phyloP scores from a whole-genome alignment of 2,113 vertebrate genomes.

The Amphiprion ocellaris region DNA sequence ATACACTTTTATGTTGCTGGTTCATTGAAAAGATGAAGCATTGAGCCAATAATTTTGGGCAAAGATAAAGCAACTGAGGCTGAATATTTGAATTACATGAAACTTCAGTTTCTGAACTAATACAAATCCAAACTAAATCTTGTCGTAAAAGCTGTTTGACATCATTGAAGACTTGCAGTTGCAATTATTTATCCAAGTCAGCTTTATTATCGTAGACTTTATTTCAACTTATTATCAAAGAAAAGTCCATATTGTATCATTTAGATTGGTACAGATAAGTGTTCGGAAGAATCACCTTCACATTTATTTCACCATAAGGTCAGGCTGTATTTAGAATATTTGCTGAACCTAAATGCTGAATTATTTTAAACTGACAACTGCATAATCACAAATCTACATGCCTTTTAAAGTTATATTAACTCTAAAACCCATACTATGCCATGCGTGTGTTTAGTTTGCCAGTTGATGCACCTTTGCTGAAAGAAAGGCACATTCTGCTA shows the following conservation, averaged over 20 bases:
- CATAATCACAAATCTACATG: too few species aligned
- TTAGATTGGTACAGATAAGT: too few species aligned
- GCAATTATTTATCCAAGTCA: not conserved
- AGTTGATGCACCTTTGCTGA: not conserved
- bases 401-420: not conserved
- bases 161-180: not conserved
- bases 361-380: too few species aligned
- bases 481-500: constrained; percentile 2
- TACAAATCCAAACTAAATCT: not conserved
- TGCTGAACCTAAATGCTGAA: too few species aligned
- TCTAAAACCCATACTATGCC: not conserved
- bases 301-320: too few species aligned
- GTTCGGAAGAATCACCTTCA: too few species aligned
- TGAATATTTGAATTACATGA: not conserved
- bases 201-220: not conserved
- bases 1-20: not conserved
- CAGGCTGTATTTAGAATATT: too few species aligned
- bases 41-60: not conserved
- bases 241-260: too few species aligned
- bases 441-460: not conserved
- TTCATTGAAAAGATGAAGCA: too few species aligned
- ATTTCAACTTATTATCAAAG: too few species aligned
- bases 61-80: not conserved
- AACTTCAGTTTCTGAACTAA: not conserved
- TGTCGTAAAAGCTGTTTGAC: not conserved